These are phyloP conservation scores for Ceramica pisi DNA, from an alignment of 2,888 invertebrate genomes.

Conservation along the genomic window DNA sequence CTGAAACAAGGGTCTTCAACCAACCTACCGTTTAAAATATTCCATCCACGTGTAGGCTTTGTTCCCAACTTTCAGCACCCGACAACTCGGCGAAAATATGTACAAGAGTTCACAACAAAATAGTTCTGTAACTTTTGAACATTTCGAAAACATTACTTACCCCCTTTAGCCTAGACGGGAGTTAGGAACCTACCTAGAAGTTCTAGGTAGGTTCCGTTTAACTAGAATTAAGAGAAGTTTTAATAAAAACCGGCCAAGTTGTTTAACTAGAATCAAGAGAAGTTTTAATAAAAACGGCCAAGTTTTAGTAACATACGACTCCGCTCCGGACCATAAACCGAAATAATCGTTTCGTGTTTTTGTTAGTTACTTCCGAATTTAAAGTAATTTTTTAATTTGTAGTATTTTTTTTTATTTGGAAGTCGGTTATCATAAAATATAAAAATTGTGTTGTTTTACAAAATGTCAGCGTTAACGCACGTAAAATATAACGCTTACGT, in stretches of 20 bases:
- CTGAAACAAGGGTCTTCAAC: not conserved
- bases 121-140: conserved; percentile 34
- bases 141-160: conserved; percentile 25
- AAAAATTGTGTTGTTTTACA: too few relatives aligned
- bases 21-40: conserved; percentile 26
- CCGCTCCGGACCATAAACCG: too few relatives aligned
- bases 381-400: too few relatives aligned
- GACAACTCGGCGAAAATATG: conserved; percentile 34
- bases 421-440: too few relatives aligned
- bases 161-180: conserved; percentile 20
- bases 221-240: not conserved
- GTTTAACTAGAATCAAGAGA: not conserved
- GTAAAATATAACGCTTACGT: too few relatives aligned
- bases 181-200: not conserved
- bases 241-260: not conserved
- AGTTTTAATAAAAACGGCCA: not conserved
- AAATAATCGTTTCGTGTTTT: too few relatives aligned
- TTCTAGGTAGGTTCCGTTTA: too few relatives aligned
- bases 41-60: conserved; percentile 22
- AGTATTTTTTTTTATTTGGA: too few relatives aligned
- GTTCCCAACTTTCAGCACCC: conserved; percentile 32
- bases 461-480: too few relatives aligned
- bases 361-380: too few relatives aligned
- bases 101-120: conserved; percentile 32
- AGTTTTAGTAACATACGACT: too few relatives aligned